Evolutionary conservation across 2,888 invertebrate genomes (phyloP).

Genomic region (Lottia gigantea): DNA sequence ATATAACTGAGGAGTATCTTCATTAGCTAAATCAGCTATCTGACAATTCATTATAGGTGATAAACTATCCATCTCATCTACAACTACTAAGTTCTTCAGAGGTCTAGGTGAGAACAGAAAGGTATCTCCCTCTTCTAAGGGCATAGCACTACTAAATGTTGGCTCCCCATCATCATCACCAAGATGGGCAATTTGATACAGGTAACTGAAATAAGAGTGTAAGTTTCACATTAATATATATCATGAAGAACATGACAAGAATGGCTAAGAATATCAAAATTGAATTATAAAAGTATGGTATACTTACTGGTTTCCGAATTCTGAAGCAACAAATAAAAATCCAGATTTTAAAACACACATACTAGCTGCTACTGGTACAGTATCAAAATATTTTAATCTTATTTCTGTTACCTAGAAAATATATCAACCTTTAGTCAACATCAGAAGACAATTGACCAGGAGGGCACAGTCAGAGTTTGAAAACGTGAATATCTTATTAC

Average conservation of each 20-base stretch:
- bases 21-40: slow-evolving; percentile 81
- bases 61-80: slow-evolving; percentile 96
- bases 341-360: slow-evolving; percentile 99
- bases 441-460: neutral
- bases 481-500: neutral
- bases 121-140: slow-evolving; percentile 97
- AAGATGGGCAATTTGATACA: slow-evolving; percentile 99
- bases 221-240: too few species aligned
- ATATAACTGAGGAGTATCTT: slow-evolving; percentile 98
- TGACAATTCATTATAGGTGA: slow-evolving; percentile 87
- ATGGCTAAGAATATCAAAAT: too few species aligned
- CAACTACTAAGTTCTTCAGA: slow-evolving; percentile 91
- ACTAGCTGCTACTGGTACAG: slow-evolving; percentile 94
- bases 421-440: neutral
- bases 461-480: neutral
- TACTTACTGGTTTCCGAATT: slow-evolving; percentile 99
- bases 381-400: slow-evolving; percentile 98
- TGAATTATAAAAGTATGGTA: neutral
- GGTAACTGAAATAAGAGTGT: slow-evolving; percentile 76
- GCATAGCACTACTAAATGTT: slow-evolving; percentile 98
- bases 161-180: slow-evolving; percentile 99
- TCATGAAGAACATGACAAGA: too few species aligned
- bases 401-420: slow-evolving; percentile 84
- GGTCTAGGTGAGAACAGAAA: slow-evolving; percentile 97
- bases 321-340: slow-evolving; percentile 96